phyloP scores from a whole-genome alignment of 2,888 invertebrate species.

The Ypsolopha sequella region DNA sequence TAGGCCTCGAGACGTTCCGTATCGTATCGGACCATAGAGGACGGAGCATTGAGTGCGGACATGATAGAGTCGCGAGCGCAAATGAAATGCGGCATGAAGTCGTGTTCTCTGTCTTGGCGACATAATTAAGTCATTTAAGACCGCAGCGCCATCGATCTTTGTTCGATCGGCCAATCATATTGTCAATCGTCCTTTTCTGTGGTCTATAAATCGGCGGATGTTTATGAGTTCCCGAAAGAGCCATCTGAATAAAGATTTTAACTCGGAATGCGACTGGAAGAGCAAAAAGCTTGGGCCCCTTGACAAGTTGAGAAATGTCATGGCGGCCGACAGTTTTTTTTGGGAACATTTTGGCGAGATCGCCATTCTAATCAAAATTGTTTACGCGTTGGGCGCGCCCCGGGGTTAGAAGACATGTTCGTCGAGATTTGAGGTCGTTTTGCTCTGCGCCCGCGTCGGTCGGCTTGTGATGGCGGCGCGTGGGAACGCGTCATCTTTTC shows the following conservation, averaged over 20 bases:
- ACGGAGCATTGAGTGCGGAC: not conserved
- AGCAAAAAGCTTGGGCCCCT: conserved; percentile 48
- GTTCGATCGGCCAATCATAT: conserved; percentile 29
- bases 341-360: conserved; percentile 50
- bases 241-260: conserved; percentile 62
- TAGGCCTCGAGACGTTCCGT: conserved; percentile 11
- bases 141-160: conserved; percentile 24
- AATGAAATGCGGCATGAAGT: conserved; percentile 5
- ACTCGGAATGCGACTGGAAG: conserved; percentile 40
- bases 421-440: conserved; percentile 22
- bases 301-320: conserved; percentile 64
- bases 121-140: conserved; percentile 47
- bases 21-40: conserved; percentile 16
- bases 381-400: conserved; percentile 46
- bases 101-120: conserved; percentile 12
- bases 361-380: conserved; percentile 70
- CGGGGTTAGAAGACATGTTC: conserved; percentile 11
- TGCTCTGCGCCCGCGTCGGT: conserved; percentile 17
- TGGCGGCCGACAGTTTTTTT: conserved; percentile 26
- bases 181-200: conserved; percentile 25
- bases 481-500: conserved; percentile 41
- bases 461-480: conserved; percentile 22
- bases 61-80: conserved; percentile 5
- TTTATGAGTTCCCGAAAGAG: conserved; percentile 31
- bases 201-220: conserved; percentile 44